Evolutionary conservation across 2,113 vertebrate genomes (phyloP), one percentile per base, ranked within the genome.

Genomic region (Mus spicilegus): DNA sequence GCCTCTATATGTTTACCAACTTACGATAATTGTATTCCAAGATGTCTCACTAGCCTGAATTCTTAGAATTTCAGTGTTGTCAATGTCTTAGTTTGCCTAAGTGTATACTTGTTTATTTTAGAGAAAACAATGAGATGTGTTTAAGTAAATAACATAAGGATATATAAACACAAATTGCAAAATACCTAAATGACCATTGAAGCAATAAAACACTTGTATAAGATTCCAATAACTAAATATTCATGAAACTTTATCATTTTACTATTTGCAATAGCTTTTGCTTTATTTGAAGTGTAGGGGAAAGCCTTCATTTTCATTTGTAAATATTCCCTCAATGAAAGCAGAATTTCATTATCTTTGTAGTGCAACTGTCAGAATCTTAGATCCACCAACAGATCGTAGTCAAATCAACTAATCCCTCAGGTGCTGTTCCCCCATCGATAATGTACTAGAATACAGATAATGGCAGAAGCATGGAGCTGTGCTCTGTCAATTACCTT

Each of bases 161-260:
- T 20, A 13, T 49, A 36, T 17, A 6, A 70, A 16, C 36, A 69
- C 19, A 90, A 70, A 73, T 61, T 76, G 63, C 16, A 54, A 77
- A 67, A 93, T 58, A 58, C 0, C 10, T 33, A 3, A 13, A 80
- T 72, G 70, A 49, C 6, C 92, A 42, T 70, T 72, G 39, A 69
- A 85, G 11, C 12, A 92, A 85, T 70, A 63, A 39, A 89, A 17
- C 13, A 72, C 33, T 72, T 86, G 80, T 82, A 28, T 91, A 86
- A 90, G 95, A 87, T n/a, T 72, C 1, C 75, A 7, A 84, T 80
- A 90, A 75, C 14, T 86, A 95, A 96, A 96, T 97, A 72, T 89
- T 7, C 24, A 22, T 30, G 13, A n/a, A 42, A 39, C 2, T 12
- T 70, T 84, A 49, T 54, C 81, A 90, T 97, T 91, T 85, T 80